Evolutionary conservation across 2,888 invertebrate species (phyloP).

Genomic region (Limulus polyphemus): DNA sequence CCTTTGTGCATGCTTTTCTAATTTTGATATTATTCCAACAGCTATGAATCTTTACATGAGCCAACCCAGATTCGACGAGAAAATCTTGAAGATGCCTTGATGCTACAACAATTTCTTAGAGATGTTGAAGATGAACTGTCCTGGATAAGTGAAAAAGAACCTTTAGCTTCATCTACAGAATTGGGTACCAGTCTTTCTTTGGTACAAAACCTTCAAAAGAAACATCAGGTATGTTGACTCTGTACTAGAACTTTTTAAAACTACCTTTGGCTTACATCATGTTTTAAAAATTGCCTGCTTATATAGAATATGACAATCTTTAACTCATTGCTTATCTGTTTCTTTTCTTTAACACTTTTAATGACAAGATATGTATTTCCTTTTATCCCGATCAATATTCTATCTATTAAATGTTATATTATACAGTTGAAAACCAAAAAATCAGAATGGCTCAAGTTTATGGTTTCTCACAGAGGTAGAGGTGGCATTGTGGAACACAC

Average conservation of each 20-base stretch:
- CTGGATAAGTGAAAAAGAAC: constrained; percentile 72
- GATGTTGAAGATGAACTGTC: constrained; percentile 86
- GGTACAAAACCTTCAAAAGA: constrained; percentile 81
- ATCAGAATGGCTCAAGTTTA: no score
- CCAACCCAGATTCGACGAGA: constrained; percentile 83
- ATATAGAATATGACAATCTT: background rate
- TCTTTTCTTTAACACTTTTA: no score
- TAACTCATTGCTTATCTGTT: no score
- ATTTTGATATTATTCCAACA: constrained; percentile 29
- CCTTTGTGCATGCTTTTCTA: background rate
- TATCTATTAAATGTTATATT: no score
- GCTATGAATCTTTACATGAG: constrained; percentile 68
- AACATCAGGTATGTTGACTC: constrained; percentile 52
- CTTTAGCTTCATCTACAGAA: constrained; percentile 55
- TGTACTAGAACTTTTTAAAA: no score
- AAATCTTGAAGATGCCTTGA: constrained; percentile 76
- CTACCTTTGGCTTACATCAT: background rate
- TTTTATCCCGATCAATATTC: no score
- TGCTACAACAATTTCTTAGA: constrained; percentile 74
- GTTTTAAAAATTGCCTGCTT: background rate
- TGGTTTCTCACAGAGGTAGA: no score
- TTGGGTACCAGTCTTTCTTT: constrained; percentile 52
- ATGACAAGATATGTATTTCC: no score
- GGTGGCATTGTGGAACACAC: no score
- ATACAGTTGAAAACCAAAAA: no score